Conservation (phyloP, 2,113 vertebrate species). For the Leptobrachium leishanense region DNA sequence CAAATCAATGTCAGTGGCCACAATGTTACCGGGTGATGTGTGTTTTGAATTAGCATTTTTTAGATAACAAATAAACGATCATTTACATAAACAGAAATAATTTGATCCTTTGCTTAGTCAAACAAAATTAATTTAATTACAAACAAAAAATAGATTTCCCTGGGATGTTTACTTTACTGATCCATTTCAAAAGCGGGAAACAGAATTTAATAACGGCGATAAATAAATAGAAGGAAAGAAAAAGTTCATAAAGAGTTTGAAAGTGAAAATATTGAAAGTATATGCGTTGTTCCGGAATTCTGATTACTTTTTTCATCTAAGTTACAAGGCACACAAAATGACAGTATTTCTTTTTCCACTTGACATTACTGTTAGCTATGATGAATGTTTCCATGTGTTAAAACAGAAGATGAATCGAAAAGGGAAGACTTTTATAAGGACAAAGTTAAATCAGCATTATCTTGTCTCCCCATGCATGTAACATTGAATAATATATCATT, state of each 20-base stretch:
- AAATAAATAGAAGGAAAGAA: neutral
- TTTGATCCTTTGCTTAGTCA: constrained; percentile 17
- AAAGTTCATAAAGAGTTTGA: neutral
- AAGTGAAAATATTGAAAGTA: neutral
- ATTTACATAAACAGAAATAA: constrained; percentile 32
- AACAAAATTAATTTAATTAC: constrained; percentile 31
- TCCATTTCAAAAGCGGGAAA: neutral
- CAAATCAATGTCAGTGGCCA: constrained; percentile 39
- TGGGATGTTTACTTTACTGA: constrained; percentile 18
- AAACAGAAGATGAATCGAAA: constrained; percentile 46
- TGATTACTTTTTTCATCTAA: constrained; percentile 6
- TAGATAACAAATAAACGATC: constrained; percentile 37
- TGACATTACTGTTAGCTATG: constrained; percentile 47
- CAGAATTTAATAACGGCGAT: neutral
- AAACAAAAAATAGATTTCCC: neutral
- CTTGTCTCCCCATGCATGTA: constrained; percentile 50
- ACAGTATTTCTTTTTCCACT: constrained; percentile 41
- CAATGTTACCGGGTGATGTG: constrained; percentile 11
- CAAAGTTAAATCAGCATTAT: constrained; percentile 50
- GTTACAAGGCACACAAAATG: constrained; percentile 28
- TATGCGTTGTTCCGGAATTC: neutral
- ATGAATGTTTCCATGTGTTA: constrained; percentile 47
- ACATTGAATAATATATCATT: constrained; percentile 51
- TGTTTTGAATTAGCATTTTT: constrained; percentile 38
- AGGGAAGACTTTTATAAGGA: constrained; percentile 45